Conservation (phyloP, 2,888 invertebrate genomes). For the Eupithecia centaureata region DNA sequence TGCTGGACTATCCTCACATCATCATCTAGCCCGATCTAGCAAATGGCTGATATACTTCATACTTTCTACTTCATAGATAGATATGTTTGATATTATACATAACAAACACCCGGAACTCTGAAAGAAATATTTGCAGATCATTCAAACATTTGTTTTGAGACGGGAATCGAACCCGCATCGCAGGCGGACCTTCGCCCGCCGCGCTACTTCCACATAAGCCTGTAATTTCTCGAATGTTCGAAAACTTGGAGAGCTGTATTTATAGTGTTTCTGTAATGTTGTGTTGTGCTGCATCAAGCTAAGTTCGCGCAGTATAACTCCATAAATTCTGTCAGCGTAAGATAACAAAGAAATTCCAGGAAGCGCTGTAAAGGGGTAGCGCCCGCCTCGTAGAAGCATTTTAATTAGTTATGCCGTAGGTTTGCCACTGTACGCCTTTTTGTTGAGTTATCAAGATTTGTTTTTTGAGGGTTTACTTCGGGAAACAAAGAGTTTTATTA, state of each 20-base stretch:
- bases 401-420: neutral
- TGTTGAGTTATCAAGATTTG: neutral
- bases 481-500: neutral
- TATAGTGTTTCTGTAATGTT: neutral
- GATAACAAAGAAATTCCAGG: neutral
- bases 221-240: neutral
- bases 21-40: no score
- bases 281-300: neutral
- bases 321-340: neutral
- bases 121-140: no score
- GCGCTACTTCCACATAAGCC: no score
- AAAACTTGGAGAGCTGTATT: slow-evolving; percentile 1
- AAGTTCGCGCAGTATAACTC: neutral
- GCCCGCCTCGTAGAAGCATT: neutral
- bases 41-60: no score
- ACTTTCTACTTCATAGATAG: no score
- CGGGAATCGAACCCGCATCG: no score
- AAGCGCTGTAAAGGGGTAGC: neutral
- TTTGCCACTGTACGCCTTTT: neutral
- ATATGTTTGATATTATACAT: no score
- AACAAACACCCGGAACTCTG: no score
- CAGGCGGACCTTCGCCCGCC: no score
- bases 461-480: neutral
- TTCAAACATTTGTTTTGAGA: no score
- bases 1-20: no score